phyloP scores from a whole-genome alignment of 2,888 invertebrate species.

The Xylophagus ater region DNA sequence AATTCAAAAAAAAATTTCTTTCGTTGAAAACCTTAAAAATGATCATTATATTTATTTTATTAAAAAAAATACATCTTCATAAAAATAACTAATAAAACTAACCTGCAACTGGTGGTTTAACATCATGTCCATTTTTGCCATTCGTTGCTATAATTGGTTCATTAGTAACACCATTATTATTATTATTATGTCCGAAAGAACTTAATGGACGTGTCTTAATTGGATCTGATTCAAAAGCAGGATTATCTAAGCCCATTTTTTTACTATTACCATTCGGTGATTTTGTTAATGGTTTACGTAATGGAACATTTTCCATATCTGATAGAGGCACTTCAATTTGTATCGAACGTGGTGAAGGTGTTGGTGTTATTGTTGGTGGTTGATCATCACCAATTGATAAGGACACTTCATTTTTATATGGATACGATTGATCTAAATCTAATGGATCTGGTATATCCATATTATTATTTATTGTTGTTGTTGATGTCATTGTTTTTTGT shows the following conservation, averaged over 20 bases:
- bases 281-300: constrained; percentile 14
- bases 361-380: constrained; percentile 19
- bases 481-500: too few species aligned
- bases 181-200: constrained; percentile 20
- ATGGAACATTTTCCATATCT: constrained; percentile 17
- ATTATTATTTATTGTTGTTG: too few species aligned
- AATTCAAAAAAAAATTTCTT: too few species aligned
- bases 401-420: constrained; percentile 20
- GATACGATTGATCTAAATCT: constrained; percentile 17
- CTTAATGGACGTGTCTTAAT: constrained; percentile 18
- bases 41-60: too few species aligned
- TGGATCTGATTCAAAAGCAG: constrained; percentile 18
- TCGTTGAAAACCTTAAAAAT: too few species aligned
- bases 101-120: constrained; percentile 14
- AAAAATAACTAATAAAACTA: constrained; percentile 1
- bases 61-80: too few species aligned
- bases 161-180: too few species aligned
- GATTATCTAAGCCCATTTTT: constrained; percentile 20
- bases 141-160: constrained; percentile 11
- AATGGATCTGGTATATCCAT: too few species aligned
- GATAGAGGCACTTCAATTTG: constrained; percentile 12
- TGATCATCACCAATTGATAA: constrained; percentile 20
- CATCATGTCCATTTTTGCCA: constrained; percentile 17
- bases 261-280: constrained; percentile 17
- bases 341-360: constrained; percentile 20